phyloP scores from a whole-genome alignment of 1,140 invertebrate species.

The Heliconius melpomene region DNA sequence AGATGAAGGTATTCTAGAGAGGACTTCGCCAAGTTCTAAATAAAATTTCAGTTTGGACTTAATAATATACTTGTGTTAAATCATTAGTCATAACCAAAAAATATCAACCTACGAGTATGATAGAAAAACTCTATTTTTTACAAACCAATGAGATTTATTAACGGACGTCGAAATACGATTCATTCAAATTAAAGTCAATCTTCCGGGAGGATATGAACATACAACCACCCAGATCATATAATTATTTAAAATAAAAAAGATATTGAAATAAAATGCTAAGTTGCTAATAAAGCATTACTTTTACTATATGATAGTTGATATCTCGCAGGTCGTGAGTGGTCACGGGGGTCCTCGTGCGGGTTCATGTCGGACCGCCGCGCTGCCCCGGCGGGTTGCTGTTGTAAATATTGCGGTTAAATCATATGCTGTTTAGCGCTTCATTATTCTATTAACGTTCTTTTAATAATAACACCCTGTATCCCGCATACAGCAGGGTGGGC shows the following conservation, averaged over 20 bases:
- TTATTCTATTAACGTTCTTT: neutral
- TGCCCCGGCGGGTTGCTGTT: neutral
- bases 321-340: conserved; percentile 29
- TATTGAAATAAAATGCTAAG: neutral
- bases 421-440: neutral
- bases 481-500: too few species aligned
- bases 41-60: too few species aligned
- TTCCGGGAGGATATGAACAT: too few species aligned
- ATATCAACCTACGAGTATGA: too few species aligned
- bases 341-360: neutral
- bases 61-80: neutral
- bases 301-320: conserved; percentile 1
- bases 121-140: too few species aligned
- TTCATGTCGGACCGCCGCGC: neutral
- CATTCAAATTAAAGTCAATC: too few species aligned
- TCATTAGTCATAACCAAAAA: too few species aligned
- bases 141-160: too few species aligned
- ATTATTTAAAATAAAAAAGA: neutral
- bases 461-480: too few species aligned
- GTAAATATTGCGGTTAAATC: neutral
- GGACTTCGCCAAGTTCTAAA: too few species aligned
- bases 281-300: neutral
- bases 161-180: too few species aligned
- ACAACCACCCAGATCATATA: neutral
- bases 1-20: too few species aligned